Percentiles rank a stretch among this genome's conserved stretches.
Conservation (phyloP, 37 sponge, comb jelly and placozoan genomes). For the Haliclona indistincta region DNA sequence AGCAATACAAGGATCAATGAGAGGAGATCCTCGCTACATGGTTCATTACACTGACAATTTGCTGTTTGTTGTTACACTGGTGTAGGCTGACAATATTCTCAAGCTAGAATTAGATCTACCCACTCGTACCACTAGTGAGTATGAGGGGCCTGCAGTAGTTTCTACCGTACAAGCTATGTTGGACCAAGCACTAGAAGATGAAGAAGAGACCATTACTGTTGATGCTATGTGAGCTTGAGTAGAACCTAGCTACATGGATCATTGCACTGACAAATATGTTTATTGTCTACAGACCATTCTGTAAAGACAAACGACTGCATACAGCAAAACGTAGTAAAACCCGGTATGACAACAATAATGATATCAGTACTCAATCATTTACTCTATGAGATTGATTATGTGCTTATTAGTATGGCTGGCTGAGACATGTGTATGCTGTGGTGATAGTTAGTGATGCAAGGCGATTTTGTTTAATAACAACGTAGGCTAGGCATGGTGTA, state of each 20-base stretch:
- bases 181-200: slow-evolving; percentile 82
- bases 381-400: too few relatives aligned
- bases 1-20: not conserved
- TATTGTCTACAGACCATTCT: slow-evolving; percentile 1
- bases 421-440: too few relatives aligned
- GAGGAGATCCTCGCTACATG: not conserved
- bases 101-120: slow-evolving; percentile 93
- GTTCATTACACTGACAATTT: not conserved
- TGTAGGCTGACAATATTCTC: slow-evolving; percentile 78
- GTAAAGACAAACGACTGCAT: slow-evolving; percentile 7
- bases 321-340: too few relatives aligned
- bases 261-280: too few relatives aligned
- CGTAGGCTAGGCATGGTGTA: too few relatives aligned
- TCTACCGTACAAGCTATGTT: slow-evolving; percentile 86
- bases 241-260: not conserved
- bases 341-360: too few relatives aligned
- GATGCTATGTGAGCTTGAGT: slow-evolving; percentile 67
- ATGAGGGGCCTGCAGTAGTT: slow-evolving; percentile 81
- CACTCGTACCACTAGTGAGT: slow-evolving; percentile 89
- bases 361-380: too few relatives aligned
- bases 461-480: too few relatives aligned
- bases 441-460: too few relatives aligned
- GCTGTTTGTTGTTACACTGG: not conserved
- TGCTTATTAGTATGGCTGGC: too few relatives aligned
- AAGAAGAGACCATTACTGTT: slow-evolving; percentile 85